Percentiles rank a stretch among this genome's conserved stretches.
Evolutionary conservation across 2,797 vertebrate species (phyloP).

Genomic region (Sebastes jordani): DNA sequence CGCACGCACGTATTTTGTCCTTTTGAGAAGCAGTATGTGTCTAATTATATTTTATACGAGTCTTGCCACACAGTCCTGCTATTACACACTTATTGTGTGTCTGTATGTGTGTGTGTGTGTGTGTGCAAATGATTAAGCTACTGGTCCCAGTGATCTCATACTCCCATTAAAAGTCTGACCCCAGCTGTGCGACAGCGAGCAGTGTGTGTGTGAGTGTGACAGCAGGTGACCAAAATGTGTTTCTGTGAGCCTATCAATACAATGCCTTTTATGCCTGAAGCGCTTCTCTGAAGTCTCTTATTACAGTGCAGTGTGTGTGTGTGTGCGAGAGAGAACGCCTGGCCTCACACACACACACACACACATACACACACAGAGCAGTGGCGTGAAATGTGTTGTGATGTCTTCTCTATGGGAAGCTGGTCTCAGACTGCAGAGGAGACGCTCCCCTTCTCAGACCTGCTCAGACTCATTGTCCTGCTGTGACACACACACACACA

Average conservation of each 20-base stretch:
- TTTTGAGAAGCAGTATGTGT: background rate
- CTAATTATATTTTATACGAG: background rate
- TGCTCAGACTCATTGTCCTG: conserved; percentile 68
- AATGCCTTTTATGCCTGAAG: conserved; percentile 57
- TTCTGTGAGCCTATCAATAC: conserved; percentile 54
- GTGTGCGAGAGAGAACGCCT: background rate
- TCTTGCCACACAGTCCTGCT: background rate
- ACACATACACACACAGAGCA: conserved; percentile 21
- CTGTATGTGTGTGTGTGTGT: background rate
- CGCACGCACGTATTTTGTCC: background rate
- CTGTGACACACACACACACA: conserved; percentile 27
- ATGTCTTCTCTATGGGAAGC: conserved; percentile 72
- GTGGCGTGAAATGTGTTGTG: conserved; percentile 78
- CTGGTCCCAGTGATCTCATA: conserved; percentile 42
- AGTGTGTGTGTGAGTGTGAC: conserved; percentile 11
- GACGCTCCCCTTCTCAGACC: conserved; percentile 66
- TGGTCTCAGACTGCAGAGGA: conserved; percentile 56
- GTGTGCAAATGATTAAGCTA: conserved; percentile 44
- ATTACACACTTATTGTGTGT: conserved; percentile 1
- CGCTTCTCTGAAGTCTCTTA: conserved; percentile 52
- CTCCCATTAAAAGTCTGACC: conserved; percentile 57
- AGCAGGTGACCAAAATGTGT: conserved; percentile 68
- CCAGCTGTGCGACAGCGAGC: conserved; percentile 32
- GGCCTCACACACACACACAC: conserved; percentile 12
- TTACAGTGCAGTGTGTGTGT: conserved; percentile 41